Conservation (phyloP, 2,888 invertebrate species). For the Napeogenes sylphis region DNA sequence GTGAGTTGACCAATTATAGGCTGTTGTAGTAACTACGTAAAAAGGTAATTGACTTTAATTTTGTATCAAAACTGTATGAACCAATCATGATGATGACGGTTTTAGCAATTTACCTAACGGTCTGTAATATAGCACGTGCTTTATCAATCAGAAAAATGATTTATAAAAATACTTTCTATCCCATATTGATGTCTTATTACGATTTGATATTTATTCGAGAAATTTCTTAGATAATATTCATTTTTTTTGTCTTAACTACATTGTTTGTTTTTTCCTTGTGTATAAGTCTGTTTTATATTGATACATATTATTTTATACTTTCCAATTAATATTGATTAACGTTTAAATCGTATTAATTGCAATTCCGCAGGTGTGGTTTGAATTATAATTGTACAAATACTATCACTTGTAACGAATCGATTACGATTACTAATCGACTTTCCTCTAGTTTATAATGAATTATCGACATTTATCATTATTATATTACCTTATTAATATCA, state of each 20-base stretch:
- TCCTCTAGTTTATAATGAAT: constrained; percentile 13
- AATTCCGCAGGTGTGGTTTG: constrained; percentile 2
- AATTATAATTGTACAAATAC: constrained; percentile 10
- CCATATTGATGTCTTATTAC: no score
- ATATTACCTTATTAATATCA: constrained; percentile 36
- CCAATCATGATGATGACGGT: no score
- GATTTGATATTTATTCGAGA: no score
- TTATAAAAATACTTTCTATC: no score
- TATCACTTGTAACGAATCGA: constrained; percentile 11
- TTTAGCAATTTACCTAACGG: neutral
- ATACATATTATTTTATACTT: neutral
- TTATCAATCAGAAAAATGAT: no score
- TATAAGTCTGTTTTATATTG: neutral
- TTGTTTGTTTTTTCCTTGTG: no score
- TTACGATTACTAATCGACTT: constrained; percentile 18
- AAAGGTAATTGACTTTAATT: neutral
- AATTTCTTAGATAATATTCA: no score
- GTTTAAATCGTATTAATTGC: neutral
- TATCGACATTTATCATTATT: constrained; percentile 12
- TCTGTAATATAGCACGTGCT: no score
- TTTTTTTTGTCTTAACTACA: no score
- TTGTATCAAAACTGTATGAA: neutral
- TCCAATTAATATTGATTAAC: constrained; percentile 1
- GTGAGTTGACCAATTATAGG: constrained; percentile 17
- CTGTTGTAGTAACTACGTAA: constrained; percentile 16